Evolutionary conservation across 2,888 invertebrate genomes (phyloP).

Genomic region (Parelbella ahira): DNA sequence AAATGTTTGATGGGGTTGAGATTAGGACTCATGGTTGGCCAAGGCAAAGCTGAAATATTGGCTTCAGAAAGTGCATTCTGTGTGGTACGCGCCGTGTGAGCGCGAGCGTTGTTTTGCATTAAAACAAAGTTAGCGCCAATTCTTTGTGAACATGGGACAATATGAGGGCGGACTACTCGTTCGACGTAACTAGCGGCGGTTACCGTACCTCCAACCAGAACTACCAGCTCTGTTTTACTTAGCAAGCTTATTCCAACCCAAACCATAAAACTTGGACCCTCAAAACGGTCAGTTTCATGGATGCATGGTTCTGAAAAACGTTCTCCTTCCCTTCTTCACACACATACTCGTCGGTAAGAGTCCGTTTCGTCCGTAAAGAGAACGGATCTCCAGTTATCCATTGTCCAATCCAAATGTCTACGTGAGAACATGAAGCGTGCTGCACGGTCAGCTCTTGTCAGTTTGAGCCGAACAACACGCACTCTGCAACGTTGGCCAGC

Average conservation of each 20-base stretch:
- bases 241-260: slow-evolving; percentile 1
- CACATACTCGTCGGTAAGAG: background rate
- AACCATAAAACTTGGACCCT: slow-evolving; percentile 1
- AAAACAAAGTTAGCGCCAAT: background rate
- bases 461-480: too few relatives aligned
- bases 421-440: too few relatives aligned
- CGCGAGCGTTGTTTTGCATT: background rate
- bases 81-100: too few relatives aligned
- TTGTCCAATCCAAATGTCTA: background rate
- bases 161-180: background rate
- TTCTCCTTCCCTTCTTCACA: background rate
- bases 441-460: too few relatives aligned
- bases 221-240: background rate
- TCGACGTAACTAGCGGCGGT: background rate
- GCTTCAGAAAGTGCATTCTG: too few relatives aligned
- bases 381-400: background rate
- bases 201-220: background rate
- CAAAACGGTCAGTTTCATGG: background rate
- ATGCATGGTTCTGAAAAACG: background rate
- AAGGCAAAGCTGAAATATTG: too few relatives aligned
- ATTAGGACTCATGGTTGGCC: too few relatives aligned
- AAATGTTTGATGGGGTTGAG: too few relatives aligned
- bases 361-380: background rate
- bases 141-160: slow-evolving; percentile 1
- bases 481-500: background rate